phyloP scores from a whole-genome alignment of 2,113 vertebrate species.

The Hemicordylus capensis region DNA sequence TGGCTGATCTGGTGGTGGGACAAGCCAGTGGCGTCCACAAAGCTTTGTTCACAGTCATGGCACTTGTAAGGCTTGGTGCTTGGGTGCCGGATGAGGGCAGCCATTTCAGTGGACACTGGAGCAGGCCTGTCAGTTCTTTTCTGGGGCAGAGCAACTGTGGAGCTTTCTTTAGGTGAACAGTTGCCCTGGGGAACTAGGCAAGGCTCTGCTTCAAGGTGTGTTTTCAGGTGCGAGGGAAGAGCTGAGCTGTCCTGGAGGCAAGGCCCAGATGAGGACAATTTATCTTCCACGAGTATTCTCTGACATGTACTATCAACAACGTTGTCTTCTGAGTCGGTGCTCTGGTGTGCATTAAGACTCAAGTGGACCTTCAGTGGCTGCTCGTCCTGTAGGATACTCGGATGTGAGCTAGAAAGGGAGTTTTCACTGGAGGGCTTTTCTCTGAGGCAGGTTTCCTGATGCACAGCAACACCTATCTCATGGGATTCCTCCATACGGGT shows the following conservation, averaged over 20 bases:
- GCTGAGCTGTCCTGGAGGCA: not conserved
- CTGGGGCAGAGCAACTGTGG: not conserved
- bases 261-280: not conserved
- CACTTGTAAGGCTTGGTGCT: conserved; percentile 32
- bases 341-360: not conserved
- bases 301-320: not conserved
- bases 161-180: not conserved
- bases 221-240: not conserved
- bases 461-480: not conserved
- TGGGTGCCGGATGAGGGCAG: conserved; percentile 6
- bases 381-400: not conserved
- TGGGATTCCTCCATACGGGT: too few species aligned
- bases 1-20: conserved; percentile 8
- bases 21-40: not conserved
- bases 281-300: not conserved
- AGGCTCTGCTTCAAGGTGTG: not conserved
- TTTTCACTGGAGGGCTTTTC: not conserved
- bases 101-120: conserved; percentile 17
- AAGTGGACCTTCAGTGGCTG: not conserved
- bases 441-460: not conserved
- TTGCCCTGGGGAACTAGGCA: not conserved
- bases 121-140: not conserved
- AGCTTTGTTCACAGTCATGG: conserved; percentile 4
- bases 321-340: not conserved
- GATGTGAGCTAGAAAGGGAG: not conserved